Conservation (phyloP, 2,888 invertebrate genomes). For the Dicycla oo region DNA sequence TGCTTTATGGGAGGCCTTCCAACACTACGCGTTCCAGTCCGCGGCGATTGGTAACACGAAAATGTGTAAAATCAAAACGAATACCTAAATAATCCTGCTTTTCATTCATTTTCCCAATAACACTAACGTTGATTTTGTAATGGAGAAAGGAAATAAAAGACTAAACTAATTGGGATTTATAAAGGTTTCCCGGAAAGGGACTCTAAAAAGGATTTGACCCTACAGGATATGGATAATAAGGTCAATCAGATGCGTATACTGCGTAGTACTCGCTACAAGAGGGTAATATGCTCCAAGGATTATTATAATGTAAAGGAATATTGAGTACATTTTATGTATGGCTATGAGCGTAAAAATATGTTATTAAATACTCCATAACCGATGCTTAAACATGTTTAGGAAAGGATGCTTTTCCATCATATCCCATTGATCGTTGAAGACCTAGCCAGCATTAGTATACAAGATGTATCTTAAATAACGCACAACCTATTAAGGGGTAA, state of each 20-base stretch:
- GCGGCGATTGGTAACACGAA: background rate
- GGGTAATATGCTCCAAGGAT: background rate
- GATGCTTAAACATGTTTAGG: no score
- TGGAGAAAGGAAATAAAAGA: conserved; percentile 1
- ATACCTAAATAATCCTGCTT: background rate
- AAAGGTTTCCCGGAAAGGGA: background rate
- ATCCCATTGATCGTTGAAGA: no score
- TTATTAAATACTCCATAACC: no score
- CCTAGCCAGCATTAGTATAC: no score
- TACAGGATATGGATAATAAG: background rate
- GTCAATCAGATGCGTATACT: background rate
- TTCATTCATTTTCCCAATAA: no score
- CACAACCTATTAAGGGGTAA: no score
- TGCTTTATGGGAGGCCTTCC: background rate
- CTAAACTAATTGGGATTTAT: background rate
- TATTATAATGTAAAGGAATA: background rate
- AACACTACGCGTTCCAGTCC: background rate
- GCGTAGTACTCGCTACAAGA: background rate
- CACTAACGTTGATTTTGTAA: background rate
- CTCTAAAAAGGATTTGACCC: background rate
- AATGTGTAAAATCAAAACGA: no score
- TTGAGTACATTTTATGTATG: no score
- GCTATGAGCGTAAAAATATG: no score
- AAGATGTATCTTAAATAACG: no score
- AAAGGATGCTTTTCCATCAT: no score